Conservation (phyloP, 2,113 vertebrate species). For the Petroica traversi region DNA sequence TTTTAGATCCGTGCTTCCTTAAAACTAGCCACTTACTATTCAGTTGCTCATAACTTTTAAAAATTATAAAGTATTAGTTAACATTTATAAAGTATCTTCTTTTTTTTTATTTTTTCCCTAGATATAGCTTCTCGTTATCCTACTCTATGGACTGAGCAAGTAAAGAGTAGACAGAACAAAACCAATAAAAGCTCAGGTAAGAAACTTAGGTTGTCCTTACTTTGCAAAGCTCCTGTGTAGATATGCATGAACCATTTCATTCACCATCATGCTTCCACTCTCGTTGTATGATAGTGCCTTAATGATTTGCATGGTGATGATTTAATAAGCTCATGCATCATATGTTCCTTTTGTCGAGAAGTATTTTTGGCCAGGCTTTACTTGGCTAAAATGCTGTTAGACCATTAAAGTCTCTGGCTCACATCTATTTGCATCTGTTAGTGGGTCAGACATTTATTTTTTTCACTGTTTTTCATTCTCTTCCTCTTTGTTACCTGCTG, state of each 20-base stretch:
- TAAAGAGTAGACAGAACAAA: constrained; percentile 94
- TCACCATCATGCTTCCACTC: not conserved
- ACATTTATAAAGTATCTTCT: not conserved
- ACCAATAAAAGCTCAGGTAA: constrained; percentile 90
- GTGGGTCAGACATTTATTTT: not conserved
- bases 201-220: not conserved
- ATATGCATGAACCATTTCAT: not conserved
- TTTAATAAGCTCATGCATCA: not conserved
- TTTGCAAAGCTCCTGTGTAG: not conserved
- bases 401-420: not conserved
- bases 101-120: constrained; percentile 52
- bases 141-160: constrained; percentile 93
- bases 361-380: not conserved
- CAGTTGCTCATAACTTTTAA: not conserved
- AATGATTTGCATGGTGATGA: not conserved
- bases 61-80: too few relatives aligned
- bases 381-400: not conserved
- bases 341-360: not conserved
- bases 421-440: not conserved
- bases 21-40: not conserved
- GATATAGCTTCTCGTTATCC: constrained; percentile 92
- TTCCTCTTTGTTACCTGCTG: not conserved
- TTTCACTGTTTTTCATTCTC: not conserved
- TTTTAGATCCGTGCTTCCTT: not conserved
- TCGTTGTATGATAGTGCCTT: not conserved